Conservation (phyloP, 2,113 vertebrate genomes). For the Diadophis punctatus region DNA sequence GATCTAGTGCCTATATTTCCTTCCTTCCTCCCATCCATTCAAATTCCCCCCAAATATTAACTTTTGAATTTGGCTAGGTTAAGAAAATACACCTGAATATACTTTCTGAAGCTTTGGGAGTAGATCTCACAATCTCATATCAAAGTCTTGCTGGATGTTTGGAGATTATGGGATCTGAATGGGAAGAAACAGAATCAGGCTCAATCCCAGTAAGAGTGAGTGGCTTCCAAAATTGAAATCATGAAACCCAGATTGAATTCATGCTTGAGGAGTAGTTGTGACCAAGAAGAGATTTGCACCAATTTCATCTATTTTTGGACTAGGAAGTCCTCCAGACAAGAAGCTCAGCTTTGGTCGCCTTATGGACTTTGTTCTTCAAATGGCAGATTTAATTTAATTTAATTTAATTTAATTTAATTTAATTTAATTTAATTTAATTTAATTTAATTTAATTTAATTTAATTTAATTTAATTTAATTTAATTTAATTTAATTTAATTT, state of each 20-base stretch:
- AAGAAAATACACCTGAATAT: slow-evolving; percentile 2
- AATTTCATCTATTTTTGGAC: neutral
- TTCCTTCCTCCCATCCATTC: neutral
- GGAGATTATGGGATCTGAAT: neutral
- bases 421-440: too few species aligned
- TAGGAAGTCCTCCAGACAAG: neutral
- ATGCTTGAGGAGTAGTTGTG: neutral
- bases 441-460: too few species aligned
- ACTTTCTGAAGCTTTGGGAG: slow-evolving; percentile 14
- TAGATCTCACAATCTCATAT: neutral
- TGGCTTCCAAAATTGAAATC: neutral
- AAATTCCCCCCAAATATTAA: neutral
- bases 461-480: too few species aligned
- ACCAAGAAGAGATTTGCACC: neutral
- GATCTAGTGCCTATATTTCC: too few species aligned
- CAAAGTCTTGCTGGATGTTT: neutral
- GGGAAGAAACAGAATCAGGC: neutral
- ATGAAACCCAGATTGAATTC: neutral
- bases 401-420: too few species aligned
- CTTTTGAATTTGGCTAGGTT: neutral
- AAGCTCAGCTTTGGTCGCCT: neutral
- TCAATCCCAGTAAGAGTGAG: neutral
- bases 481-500: too few species aligned
- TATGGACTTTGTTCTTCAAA: neutral
- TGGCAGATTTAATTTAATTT: too few species aligned